These are phyloP conservation scores for Sylvicola fuscatus DNA, from an alignment of 2,888 invertebrate species.

Conservation along the genomic window DNA sequence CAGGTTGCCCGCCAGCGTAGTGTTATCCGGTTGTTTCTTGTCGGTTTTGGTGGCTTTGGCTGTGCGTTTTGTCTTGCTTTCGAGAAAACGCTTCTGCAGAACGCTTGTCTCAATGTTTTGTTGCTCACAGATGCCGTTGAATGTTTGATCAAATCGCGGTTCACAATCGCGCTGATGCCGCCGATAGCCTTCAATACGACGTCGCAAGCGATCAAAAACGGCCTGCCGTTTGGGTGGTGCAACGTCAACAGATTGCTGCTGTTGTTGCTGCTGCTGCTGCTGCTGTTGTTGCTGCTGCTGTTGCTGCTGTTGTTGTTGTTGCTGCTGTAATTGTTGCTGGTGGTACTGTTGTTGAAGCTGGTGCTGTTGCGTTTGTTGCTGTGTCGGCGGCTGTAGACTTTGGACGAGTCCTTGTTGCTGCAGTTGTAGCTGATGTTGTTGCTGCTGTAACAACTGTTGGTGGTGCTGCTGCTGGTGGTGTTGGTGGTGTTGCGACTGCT, in stretches of 20 bases:
- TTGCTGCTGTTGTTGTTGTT: slow-evolving; percentile 23
- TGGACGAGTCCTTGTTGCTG: slow-evolving; percentile 14
- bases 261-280: slow-evolving; percentile 35
- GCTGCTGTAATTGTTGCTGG: slow-evolving; percentile 11
- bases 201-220: slow-evolving; percentile 65
- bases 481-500: slow-evolving; percentile 12
- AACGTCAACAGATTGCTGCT: slow-evolving; percentile 40
- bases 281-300: slow-evolving; percentile 28
- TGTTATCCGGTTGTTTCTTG: slow-evolving; percentile 30
- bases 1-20: slow-evolving; percentile 27
- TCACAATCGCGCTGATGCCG: slow-evolving; percentile 68
- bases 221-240: slow-evolving; percentile 59
- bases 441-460: slow-evolving; percentile 10
- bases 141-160: slow-evolving; percentile 73
- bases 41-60: slow-evolving; percentile 71
- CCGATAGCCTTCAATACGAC: slow-evolving; percentile 74
- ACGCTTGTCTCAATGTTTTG: slow-evolving; percentile 76
- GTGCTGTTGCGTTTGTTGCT: slow-evolving; percentile 16
- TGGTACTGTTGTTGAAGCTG: slow-evolving; percentile 22
- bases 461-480: slow-evolving; percentile 12
- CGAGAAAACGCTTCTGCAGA: slow-evolving; percentile 74
- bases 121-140: slow-evolving; percentile 72
- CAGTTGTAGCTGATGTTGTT: slow-evolving; percentile 5
- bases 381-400: slow-evolving; percentile 13
- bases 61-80: slow-evolving; percentile 75